Conservation (phyloP, 2,113 vertebrate genomes). For the Rhabdornis inornatus region DNA sequence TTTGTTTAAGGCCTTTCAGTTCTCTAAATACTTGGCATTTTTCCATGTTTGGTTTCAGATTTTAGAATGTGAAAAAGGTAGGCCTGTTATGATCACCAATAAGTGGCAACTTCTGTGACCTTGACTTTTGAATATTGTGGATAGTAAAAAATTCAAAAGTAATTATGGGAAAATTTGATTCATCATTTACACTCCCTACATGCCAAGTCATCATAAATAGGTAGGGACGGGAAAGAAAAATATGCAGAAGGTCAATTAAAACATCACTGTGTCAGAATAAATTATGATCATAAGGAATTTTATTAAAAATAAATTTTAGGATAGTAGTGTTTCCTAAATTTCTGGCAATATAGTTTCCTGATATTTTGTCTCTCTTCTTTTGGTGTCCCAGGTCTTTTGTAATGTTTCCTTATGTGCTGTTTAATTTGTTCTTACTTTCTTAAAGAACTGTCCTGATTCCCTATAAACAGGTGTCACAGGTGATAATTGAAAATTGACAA, state of each 20-base stretch:
- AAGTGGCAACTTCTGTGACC: background rate
- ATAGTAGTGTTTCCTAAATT: background rate
- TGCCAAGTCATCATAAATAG: background rate
- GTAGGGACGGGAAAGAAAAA: background rate
- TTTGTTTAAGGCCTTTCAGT: background rate
- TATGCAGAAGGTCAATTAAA: background rate
- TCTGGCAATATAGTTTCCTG: background rate
- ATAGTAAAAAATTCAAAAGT: background rate
- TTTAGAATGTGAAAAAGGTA: background rate
- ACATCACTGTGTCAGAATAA: background rate
- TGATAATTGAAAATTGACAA: background rate
- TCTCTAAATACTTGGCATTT: background rate
- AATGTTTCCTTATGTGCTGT: background rate
- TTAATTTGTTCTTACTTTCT: background rate
- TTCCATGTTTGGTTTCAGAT: background rate
- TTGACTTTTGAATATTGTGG: background rate
- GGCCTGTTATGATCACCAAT: background rate
- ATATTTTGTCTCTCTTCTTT: rapidly evolving
- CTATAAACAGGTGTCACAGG: background rate
- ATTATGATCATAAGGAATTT: background rate
- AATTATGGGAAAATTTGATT: background rate
- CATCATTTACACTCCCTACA: background rate
- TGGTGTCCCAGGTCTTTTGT: background rate
- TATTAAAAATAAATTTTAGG: background rate
- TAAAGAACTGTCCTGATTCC: background rate